Conservation (phyloP, 1,140 invertebrate species). For the Diorhabda carinulata region DNA sequence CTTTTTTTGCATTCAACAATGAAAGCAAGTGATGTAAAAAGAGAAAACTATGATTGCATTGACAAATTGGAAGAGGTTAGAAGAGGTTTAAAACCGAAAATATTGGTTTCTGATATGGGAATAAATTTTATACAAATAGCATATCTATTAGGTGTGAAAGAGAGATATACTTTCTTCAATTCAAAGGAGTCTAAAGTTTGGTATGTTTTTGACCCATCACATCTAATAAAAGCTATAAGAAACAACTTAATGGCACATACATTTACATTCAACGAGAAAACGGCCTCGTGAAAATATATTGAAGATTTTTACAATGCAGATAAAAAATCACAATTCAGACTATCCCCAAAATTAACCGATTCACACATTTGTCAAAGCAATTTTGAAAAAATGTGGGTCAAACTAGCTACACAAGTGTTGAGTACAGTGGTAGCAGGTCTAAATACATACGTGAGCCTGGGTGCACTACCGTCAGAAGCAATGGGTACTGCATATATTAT, state of each 20-base stretch:
- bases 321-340: not conserved
- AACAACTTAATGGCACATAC: not conserved
- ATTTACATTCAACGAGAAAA: not conserved
- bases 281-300: conserved; percentile 1
- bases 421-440: too few relatives aligned
- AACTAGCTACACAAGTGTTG: too few relatives aligned
- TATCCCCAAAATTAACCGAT: not conserved
- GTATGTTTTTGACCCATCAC: not conserved
- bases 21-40: too few relatives aligned
- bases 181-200: not conserved
- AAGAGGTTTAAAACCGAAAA: not conserved
- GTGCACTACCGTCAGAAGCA: too few relatives aligned
- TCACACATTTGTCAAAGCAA: not conserved
- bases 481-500: too few relatives aligned
- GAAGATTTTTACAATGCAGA: not conserved
- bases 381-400: conserved; percentile 7
- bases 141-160: not conserved
- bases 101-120: conserved; percentile 7
- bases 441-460: too few relatives aligned
- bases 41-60: too few relatives aligned
- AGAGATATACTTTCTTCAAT: not conserved
- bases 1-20: too few relatives aligned
- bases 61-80: too few relatives aligned
- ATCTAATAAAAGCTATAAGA: conserved; percentile 8
- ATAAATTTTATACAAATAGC: not conserved